Conservation (phyloP, 2,113 vertebrate genomes). For the Myodes glareolus region DNA sequence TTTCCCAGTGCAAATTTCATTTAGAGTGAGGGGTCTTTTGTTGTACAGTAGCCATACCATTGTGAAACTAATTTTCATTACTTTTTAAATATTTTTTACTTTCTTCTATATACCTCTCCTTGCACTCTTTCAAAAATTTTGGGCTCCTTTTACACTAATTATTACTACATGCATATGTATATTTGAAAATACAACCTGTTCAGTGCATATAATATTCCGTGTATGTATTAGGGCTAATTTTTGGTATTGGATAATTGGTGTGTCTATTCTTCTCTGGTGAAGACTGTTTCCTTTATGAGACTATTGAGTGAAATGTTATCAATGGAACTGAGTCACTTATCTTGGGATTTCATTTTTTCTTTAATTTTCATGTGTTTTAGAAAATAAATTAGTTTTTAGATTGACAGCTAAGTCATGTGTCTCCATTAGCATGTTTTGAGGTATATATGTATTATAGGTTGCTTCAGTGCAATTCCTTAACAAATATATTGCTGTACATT, state of each 20-base stretch:
- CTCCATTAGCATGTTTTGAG: neutral
- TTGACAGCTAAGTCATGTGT: neutral
- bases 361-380: neutral
- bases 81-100: neutral
- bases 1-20: fast-evolving
- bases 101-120: too few species aligned
- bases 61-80: neutral
- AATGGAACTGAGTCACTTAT: fast-evolving
- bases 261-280: neutral
- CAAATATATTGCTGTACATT: neutral
- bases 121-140: neutral
- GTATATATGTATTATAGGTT: neutral
- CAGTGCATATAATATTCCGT: neutral
- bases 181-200: neutral
- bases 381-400: neutral
- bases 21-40: neutral
- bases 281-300: neutral
- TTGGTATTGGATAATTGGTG: neutral
- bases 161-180: neutral
- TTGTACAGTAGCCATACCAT: fast-evolving
- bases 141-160: neutral
- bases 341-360: neutral
- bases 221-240: neutral
- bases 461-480: neutral
- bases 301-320: neutral